Base-by-base conservation (phyloP, 1,140 invertebrate genomes). In the Triops cancriformis region DNA sequence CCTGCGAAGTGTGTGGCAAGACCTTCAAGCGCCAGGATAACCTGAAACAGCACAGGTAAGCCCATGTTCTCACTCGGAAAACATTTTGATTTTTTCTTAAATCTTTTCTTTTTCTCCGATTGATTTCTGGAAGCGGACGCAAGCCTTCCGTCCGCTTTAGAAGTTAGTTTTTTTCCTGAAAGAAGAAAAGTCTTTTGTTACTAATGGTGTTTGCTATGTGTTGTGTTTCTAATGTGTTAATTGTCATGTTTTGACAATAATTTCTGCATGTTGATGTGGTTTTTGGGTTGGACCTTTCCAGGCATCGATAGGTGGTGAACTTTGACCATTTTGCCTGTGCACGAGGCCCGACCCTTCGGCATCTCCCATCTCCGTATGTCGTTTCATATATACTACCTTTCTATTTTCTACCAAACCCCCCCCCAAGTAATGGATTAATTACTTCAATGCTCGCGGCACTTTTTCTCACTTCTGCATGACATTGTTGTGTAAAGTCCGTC, bases 1-100 rank as follows among this genome's bases (percentile, higher is more conserved):
- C 94, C 83, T 99, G 98, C 88, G 97, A 99, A 87, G 93, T 98
- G 80, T 99, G 98, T 88, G 94, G 95, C 83, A 99, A 98, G 88
- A 94, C 94, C 82, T 99, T 99, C 89, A 94, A 98, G 85, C 88
- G 97, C 82, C 97, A 98, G 89, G 94, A 97, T 86, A 95, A 96
- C 86, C 89, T 96, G 82, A 93, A 95, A 88, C 94, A 96, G 87
- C 95, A 97, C 90, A 95, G 94, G 94, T 96, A 86, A 89, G 86
- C 43, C 42, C 12, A 51, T 75, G 41, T 41, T 26, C 18, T 10
- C 7, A n/a, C 27, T n/a, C 10, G 37, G 26, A 27, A 73, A 14
- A 73, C 73, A 11, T 23, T n/a, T n/a, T n/a, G 41, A 75, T n/a
- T 43, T 75, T 27, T 76, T 76, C 23, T 76, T 18, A 42, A 11